phyloP scores from a whole-genome alignment of 2,797 vertebrate species.

The Scarus forsteni region DNA sequence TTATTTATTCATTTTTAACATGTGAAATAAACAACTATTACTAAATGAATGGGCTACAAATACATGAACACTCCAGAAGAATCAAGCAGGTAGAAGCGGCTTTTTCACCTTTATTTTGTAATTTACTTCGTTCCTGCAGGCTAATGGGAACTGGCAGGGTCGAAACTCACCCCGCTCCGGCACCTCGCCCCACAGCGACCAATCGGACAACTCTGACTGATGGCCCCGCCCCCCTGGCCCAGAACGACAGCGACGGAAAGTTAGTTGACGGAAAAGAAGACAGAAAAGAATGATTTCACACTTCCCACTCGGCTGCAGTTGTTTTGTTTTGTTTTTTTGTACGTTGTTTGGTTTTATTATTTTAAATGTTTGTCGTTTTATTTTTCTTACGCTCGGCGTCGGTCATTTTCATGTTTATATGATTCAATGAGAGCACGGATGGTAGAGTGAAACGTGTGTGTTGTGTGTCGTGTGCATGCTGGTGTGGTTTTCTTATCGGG shows the following conservation, averaged over 20 bases:
- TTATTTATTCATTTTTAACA: no score
- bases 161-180: slow-evolving; percentile 88
- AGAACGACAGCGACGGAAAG: slow-evolving; percentile 58
- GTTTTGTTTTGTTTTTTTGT: slow-evolving; percentile 68
- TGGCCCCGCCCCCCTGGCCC: slow-evolving; percentile 46
- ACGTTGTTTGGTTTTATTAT: slow-evolving; percentile 63
- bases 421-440: slow-evolving; percentile 58
- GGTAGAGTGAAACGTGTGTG: slow-evolving; percentile 51
- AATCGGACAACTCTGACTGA: slow-evolving; percentile 93
- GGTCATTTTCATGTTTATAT: slow-evolving; percentile 59
- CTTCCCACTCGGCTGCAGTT: slow-evolving; percentile 79
- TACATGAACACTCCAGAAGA: no score
- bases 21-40: no score
- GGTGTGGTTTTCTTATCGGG: slow-evolving; percentile 70
- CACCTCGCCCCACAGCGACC: slow-evolving; percentile 89
- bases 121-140: slow-evolving; percentile 70
- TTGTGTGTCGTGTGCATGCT: slow-evolving; percentile 59
- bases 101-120: not conserved
- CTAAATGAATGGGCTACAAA: no score
- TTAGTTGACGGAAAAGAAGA: slow-evolving; percentile 66
- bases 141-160: slow-evolving; percentile 92
- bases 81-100: no score
- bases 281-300: slow-evolving; percentile 78
- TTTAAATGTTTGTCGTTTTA: slow-evolving; percentile 52
- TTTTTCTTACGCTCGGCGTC: slow-evolving; percentile 50